Percentiles rank a stretch among this genome's conserved stretches.
phyloP scores from a whole-genome alignment of 2,113 vertebrate species.

The pig (Sus scrofa) region T2T-Sscrofa CM000818.6:31807001-31807500 shows the following conservation, averaged over 20 bases:
- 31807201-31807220: background rate
- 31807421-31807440: no score
- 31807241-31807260: background rate
- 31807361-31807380: background rate
- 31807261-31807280: background rate
- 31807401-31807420: no score
- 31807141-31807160: background rate
- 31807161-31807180: background rate
- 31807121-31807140: background rate
- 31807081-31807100: background rate
- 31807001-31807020: no score
- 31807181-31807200: background rate
- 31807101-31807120: background rate
- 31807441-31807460: no score
- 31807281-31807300: background rate
- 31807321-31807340: background rate
- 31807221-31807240: background rate
- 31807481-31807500: no score
- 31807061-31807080: background rate
- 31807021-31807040: no score
- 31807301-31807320: background rate
- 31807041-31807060: no score
- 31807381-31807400: no score
- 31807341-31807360: background rate
- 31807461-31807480: no score